Percentiles rank a stretch among this genome's conserved stretches.
phyloP scores from a whole-genome alignment of 2,113 vertebrate species.

The Labrus mixtus region DNA sequence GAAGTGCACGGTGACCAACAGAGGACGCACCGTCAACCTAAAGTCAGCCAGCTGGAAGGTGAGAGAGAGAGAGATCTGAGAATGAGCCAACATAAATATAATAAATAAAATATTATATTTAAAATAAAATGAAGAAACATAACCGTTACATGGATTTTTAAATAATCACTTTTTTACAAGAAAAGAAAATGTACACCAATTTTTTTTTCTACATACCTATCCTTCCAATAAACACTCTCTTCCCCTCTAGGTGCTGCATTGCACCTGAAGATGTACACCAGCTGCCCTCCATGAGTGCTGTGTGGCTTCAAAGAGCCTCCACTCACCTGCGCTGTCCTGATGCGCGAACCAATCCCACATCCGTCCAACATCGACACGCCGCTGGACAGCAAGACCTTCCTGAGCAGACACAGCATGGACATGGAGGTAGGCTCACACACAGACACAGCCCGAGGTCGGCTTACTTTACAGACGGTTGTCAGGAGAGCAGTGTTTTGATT shows the following conservation, averaged over 20 bases:
- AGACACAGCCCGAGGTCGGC: too few species aligned
- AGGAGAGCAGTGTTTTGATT: neutral
- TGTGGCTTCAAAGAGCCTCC: conserved; percentile 93
- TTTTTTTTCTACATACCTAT: too few species aligned
- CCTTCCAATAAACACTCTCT: neutral
- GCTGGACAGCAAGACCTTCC: conserved; percentile 96
- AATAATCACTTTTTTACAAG: too few species aligned
- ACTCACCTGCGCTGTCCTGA: conserved; percentile 93
- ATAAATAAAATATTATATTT: too few species aligned
- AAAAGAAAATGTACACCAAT: too few species aligned
- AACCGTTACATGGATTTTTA: neutral
- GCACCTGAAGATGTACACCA: conserved; percentile 93
- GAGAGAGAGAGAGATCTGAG: conserved; percentile 1
- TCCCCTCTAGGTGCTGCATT: conserved; percentile 91
- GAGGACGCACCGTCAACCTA: conserved; percentile 97
- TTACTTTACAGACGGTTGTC: neutral
- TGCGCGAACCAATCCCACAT: conserved; percentile 96
- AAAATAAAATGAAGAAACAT: neutral
- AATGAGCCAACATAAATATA: too few species aligned
- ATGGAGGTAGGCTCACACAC: conserved; percentile 91
- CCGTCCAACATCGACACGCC: conserved; percentile 97
- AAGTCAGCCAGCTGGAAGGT: conserved; percentile 99
- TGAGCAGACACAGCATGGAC: conserved; percentile 99
- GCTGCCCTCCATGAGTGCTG: conserved; percentile 85
- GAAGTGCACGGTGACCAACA: conserved; percentile 98